phyloP scores from a whole-genome alignment of 2,888 invertebrate genomes.

The Epinotia ramella region DNA sequence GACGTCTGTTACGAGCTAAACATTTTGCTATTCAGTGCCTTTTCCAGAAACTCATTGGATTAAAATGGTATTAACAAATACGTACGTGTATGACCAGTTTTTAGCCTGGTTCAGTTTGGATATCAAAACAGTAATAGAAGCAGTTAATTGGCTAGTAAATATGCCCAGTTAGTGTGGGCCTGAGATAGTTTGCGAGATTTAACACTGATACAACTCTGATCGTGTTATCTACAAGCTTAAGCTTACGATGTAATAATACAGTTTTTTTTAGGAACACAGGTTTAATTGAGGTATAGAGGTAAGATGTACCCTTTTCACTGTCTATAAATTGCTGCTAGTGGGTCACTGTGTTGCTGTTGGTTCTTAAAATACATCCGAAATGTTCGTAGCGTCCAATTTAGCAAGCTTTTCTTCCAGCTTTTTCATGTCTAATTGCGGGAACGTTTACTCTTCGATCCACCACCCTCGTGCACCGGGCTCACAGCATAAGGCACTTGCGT shows the following conservation, averaged over 20 bases:
- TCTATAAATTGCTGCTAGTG: neutral
- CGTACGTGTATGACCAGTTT: too few relatives aligned
- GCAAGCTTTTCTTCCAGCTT: neutral
- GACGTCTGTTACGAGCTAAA: neutral
- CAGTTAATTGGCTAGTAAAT: too few relatives aligned
- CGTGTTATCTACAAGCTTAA: too few relatives aligned
- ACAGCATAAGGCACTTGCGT: slow-evolving; percentile 72
- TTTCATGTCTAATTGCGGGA: neutral
- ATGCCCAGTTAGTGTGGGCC: too few relatives aligned
- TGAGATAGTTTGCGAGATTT: too few relatives aligned
- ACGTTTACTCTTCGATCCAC: neutral
- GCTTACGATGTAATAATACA: too few relatives aligned
- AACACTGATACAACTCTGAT: too few relatives aligned
- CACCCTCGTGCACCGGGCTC: slow-evolving; percentile 24
- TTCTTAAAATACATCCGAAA: neutral
- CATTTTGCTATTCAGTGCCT: neutral
- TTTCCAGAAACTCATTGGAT: neutral
- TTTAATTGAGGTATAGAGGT: neutral
- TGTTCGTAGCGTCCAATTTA: neutral
- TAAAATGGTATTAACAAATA: neutral
- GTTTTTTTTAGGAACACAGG: neutral
- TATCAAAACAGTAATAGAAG: too few relatives aligned
- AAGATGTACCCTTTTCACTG: neutral
- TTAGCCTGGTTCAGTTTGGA: too few relatives aligned
- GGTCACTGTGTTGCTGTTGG: too few relatives aligned